Base-by-base conservation (phyloP, 1,140 invertebrate genomes). In the Lasioglossum albipes region DNA sequence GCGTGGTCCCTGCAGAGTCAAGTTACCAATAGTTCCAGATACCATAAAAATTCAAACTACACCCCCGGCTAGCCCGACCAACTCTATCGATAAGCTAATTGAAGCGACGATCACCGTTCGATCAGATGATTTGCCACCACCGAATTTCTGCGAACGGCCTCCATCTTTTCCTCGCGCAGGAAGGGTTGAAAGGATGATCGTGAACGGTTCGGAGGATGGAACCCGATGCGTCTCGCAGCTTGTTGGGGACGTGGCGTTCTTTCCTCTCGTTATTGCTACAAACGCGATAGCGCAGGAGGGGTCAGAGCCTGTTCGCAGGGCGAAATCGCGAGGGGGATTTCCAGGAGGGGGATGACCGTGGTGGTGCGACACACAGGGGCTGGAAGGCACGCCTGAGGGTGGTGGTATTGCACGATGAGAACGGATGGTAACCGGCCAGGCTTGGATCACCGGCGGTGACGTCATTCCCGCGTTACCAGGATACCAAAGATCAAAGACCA, bases 221-320 rank as follows among this genome's bases (percentile, higher is more conserved):
- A 42, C 54, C 49, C 79, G 22, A 65, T 42, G 66, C 42, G 62
- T 65, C 84, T 83, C 18, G 73, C 9, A 9, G 65, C n/a, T 61
- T 74, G 67, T 75, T 70, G 57, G 71, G 70, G 77, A 81, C 74
- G 81, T 70, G 71, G 70, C 77, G 79, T 84, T 79, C 81, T 82
- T 68, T 67, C 72, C 86, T 86, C 79, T 76, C 75, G 85, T 84
- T 84, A 68, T 79, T 72, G 82, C 82, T 66, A 67, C 69, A 59
- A 78, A 67, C 61, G 49, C 62, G 71, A 75, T 70, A 74, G 74
- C 83, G 77, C 87, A 45, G 77, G 83, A 88, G 88, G 89, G 89
- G 89, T 89, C 87, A 90, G 88, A 90, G 84, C 73, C 81, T 75
- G 84, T 72, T 84, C 73, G 84, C 85, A 90, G 89, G 88, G 89